Conservation (phyloP, 2,888 invertebrate genomes). For the Pediacus dermestoides region DNA sequence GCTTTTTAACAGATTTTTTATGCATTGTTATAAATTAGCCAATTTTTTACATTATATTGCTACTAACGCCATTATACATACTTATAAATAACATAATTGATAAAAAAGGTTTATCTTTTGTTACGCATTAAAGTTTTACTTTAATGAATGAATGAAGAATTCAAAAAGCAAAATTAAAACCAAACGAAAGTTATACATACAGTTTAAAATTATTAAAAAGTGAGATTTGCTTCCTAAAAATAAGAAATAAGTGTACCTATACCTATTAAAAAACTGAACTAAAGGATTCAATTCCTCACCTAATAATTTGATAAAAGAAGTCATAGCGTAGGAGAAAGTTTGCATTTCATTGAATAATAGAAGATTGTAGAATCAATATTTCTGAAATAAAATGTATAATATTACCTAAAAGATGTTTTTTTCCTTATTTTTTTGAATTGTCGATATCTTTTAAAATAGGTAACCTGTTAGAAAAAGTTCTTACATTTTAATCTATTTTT, state of each 20-base stretch:
- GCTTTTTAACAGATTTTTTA: too few species aligned
- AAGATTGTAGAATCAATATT: conserved; percentile 41
- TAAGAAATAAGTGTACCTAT: conserved; percentile 23
- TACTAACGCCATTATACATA: too few species aligned
- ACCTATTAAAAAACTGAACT: conserved; percentile 12
- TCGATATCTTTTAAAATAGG: too few species aligned
- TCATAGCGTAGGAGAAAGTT: conserved; percentile 27
- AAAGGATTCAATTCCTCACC: conserved; percentile 12
- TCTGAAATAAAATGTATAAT: conserved; percentile 46
- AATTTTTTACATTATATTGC: too few species aligned
- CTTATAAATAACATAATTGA: background rate
- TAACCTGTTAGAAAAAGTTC: too few species aligned
- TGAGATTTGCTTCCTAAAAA: conserved; percentile 25
- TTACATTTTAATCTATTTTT: too few species aligned
- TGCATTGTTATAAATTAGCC: too few species aligned
- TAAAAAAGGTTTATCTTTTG: conserved; percentile 1
- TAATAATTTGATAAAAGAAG: conserved; percentile 31
- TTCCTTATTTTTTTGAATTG: too few species aligned
- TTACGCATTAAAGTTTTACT: background rate
- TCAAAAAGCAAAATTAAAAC: conserved; percentile 7
- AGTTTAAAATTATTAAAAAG: conserved; percentile 12
- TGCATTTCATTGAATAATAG: conserved; percentile 40
- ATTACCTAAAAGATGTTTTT: too few species aligned
- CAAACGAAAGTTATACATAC: conserved; percentile 13
- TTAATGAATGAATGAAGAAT: conserved; percentile 4